Evolutionary conservation across 2,113 vertebrate species (phyloP).

Genomic region (Tichodroma muraria): DNA sequence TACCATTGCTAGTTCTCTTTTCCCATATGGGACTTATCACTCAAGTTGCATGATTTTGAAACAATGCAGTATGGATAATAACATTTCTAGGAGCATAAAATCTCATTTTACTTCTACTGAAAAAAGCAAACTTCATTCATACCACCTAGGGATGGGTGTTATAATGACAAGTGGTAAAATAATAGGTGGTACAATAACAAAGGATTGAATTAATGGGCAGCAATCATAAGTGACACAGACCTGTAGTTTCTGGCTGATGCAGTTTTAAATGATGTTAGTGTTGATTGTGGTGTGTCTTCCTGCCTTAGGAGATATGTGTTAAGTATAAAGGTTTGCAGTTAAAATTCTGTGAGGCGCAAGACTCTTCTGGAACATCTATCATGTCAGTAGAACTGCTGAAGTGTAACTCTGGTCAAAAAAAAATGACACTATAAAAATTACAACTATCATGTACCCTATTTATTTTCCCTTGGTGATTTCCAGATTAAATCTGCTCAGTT

Average conservation of each 20-base stretch:
- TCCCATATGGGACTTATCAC: neutral
- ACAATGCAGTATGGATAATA: neutral
- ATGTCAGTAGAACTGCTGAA: slow-evolving; percentile 35
- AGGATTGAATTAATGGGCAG: slow-evolving; percentile 8
- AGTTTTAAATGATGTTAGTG: slow-evolving; percentile 32
- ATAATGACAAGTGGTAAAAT: slow-evolving; percentile 27
- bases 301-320: slow-evolving; percentile 18
- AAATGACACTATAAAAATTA: slow-evolving; percentile 47
- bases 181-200: neutral
- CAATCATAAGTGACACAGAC: neutral
- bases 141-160: neutral
- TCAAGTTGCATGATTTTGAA: neutral
- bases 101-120: neutral
- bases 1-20: neutral
- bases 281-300: slow-evolving; percentile 25
- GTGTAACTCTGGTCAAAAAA: slow-evolving; percentile 47
- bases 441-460: slow-evolving; percentile 43
- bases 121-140: neutral
- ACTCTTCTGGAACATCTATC: slow-evolving; percentile 21
- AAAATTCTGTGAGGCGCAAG: slow-evolving; percentile 16
- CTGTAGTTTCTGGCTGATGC: neutral
- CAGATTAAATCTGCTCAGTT: slow-evolving; percentile 52
- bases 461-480: slow-evolving; percentile 50
- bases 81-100: neutral
- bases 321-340: slow-evolving; percentile 34